phyloP scores from a whole-genome alignment of 1,140 invertebrate genomes.

The Danaus melanippus region DNA sequence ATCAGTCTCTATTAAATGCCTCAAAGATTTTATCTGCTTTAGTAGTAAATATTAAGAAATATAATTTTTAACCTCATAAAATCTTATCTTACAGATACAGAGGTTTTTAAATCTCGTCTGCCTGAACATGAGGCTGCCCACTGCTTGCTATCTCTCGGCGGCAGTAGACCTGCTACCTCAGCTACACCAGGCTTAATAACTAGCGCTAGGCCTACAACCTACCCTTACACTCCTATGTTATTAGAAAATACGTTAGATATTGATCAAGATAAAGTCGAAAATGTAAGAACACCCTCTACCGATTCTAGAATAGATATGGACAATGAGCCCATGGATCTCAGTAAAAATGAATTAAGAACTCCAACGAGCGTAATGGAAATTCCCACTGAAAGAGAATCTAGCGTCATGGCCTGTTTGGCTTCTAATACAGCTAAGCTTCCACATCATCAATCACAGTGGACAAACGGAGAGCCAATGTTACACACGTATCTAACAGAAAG shows the following conservation, averaged over 20 bases:
- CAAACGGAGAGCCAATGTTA: slow-evolving; percentile 76
- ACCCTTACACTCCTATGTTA: slow-evolving; percentile 74
- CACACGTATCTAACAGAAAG: slow-evolving; percentile 84
- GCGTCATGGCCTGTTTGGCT: slow-evolving; percentile 76
- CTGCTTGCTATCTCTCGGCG: slow-evolving; percentile 83
- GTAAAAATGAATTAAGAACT: slow-evolving; percentile 59
- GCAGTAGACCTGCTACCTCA: slow-evolving; percentile 54
- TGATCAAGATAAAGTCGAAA: slow-evolving; percentile 38
- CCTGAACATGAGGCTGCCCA: slow-evolving; percentile 91
- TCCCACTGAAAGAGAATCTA: slow-evolving; percentile 75
- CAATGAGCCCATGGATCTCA: slow-evolving; percentile 75
- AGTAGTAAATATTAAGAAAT: neutral
- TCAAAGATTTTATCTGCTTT: too few relatives aligned
- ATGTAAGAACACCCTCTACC: slow-evolving; percentile 25
- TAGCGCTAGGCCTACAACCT: slow-evolving; percentile 73
- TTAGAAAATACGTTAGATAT: slow-evolving; percentile 42
- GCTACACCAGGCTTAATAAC: slow-evolving; percentile 72
- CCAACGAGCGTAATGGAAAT: slow-evolving; percentile 66
- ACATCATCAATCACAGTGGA: slow-evolving; percentile 71
- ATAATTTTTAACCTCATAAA: slow-evolving; percentile 4
- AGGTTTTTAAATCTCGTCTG: slow-evolving; percentile 74
- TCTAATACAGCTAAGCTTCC: slow-evolving; percentile 76
- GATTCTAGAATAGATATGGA: slow-evolving; percentile 44
- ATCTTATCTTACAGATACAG: slow-evolving; percentile 66
- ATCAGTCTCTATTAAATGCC: too few relatives aligned